Base-by-base conservation (phyloP, 2,888 invertebrate genomes). In the Prenolepis imparis region DNA sequence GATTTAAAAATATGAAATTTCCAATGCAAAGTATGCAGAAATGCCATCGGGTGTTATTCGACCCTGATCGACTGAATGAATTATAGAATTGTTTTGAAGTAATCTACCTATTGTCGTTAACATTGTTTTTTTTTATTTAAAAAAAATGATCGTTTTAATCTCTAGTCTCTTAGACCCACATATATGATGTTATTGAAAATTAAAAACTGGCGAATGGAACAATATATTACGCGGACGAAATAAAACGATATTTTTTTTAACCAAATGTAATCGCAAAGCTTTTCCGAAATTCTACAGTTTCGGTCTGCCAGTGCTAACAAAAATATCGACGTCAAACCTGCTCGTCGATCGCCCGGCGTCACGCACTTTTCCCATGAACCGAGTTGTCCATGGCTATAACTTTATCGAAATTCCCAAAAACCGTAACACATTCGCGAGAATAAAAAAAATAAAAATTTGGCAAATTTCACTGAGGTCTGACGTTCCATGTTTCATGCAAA, bases 331-430 rank as follows among this genome's bases (percentile, higher is more conserved):
- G 44, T 80, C 59, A 61, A 80, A 70, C 24, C 66, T 32, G 18
- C 18, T 39, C 57, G 68, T 57, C 78, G 57, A 78, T 59, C 28
- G 28, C 28, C 21, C 18, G 57, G 32, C 78, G 32, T 78, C 68
- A 78, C 44, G 78, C 68, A 78, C 66, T 64, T 78, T 77, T 78
- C 74, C 75, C 84, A 57, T 84, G 75, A 77, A 82, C 68, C 83
- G 83, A 88, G 84, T 86, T 88, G 86, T 88, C 88, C 74, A 80
- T 72, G 84, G 83, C 82, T 84, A 72, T 78, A 88, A 88, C 86
- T 88, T 84, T 70, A 66, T 59, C 63, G 82, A 82, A 86, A 85
- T 81, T 84, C 80, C 39, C 36, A 41, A 32, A 70, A 41, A 52
- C 67, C 55, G 55, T 80, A 80, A 80, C 70, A 80, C 70, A 80